These are phyloP conservation scores for Crocuta crocuta DNA, from an alignment of 2,113 vertebrate genomes.

Conservation along the genomic window DNA sequence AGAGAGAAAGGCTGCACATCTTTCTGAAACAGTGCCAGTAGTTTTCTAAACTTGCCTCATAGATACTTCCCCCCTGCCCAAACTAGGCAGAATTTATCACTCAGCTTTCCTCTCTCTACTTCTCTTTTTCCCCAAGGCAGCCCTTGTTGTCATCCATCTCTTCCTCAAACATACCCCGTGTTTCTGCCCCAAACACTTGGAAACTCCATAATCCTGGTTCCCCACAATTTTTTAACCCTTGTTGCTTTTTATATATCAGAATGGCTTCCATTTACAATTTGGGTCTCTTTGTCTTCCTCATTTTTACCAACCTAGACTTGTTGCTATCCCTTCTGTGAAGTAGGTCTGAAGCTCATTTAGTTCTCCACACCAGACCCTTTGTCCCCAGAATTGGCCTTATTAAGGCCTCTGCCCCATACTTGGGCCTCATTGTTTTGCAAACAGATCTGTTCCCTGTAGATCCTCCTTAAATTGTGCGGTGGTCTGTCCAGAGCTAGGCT, in stretches of 20 bases:
- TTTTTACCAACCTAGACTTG: background rate
- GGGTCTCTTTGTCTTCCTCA: background rate
- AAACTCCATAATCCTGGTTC: background rate
- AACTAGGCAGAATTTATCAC: background rate
- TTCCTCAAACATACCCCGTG: background rate
- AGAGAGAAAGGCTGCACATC: background rate
- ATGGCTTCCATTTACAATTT: background rate
- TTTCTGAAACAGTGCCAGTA: slow-evolving; percentile 10
- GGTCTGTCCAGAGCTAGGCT: background rate
- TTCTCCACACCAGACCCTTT: slow-evolving; percentile 4
- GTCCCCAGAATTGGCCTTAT: slow-evolving; percentile 40
- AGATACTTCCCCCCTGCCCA: background rate
- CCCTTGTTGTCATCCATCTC: background rate
- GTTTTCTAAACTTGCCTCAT: background rate
- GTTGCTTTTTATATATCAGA: background rate
- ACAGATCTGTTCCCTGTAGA: background rate
- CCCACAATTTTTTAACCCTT: background rate
- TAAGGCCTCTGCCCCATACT: background rate
- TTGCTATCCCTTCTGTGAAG: background rate
- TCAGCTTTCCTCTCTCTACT: background rate
- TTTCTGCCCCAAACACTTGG: background rate
- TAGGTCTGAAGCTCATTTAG: background rate
- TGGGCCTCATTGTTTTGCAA: slow-evolving; percentile 51
- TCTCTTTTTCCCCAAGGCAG: background rate
- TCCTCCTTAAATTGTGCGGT: background rate